Conservation (phyloP, 23 tunicate species). For the Ciona savignyi region DNA sequence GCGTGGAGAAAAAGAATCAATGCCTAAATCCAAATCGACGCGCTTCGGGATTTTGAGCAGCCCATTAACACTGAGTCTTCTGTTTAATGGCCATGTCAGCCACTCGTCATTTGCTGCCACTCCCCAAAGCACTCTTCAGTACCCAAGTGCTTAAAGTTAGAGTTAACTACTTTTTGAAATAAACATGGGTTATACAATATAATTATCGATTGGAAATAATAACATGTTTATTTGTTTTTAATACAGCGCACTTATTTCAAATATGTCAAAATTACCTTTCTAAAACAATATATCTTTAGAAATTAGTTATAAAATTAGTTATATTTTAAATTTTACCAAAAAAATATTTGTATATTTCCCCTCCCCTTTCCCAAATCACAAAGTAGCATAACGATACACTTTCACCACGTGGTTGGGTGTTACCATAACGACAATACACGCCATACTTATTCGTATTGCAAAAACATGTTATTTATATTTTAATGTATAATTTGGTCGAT, state of each 20-base stretch:
- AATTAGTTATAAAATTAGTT: no score
- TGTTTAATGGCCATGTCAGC: background rate
- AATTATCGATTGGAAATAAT: no score
- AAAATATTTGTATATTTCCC: no score
- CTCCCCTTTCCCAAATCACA: no score
- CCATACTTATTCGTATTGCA: no score
- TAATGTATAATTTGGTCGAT: background rate
- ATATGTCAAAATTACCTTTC: no score
- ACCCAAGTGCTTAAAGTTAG: background rate
- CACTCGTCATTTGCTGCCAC: background rate
- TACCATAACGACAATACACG: background rate
- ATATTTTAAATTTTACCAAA: no score
- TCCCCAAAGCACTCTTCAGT: background rate
- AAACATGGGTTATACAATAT: no score
- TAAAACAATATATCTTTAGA: no score
- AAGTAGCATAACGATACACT: no score
- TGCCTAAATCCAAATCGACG: background rate
- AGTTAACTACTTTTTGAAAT: background rate
- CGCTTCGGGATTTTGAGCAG: background rate
- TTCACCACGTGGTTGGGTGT: background rate
- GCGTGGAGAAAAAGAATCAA: background rate
- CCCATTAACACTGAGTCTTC: background rate
- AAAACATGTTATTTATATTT: background rate
- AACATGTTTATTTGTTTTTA: no score
- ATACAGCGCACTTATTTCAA: no score